Conservation (phyloP, 2,113 vertebrate species). For the Lethenteron reissneri region DNA sequence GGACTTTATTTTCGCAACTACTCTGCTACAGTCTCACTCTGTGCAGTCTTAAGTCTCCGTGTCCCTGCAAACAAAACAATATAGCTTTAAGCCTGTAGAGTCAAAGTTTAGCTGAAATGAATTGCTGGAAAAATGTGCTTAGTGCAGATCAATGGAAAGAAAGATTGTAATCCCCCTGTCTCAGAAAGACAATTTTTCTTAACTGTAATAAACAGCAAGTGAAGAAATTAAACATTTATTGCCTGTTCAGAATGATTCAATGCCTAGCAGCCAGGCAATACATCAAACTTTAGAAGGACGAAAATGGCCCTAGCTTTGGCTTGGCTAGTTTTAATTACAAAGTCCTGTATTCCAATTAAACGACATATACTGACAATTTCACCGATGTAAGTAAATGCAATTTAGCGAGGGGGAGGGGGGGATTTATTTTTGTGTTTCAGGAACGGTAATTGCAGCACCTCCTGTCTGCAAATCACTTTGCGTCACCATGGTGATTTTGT, state of each 20-base stretch:
- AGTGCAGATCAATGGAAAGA: conserved; percentile 2
- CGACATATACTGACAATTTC: too few relatives aligned
- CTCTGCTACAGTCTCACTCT: too few relatives aligned
- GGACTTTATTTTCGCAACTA: too few relatives aligned
- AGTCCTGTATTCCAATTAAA: too few relatives aligned
- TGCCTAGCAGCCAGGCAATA: not conserved
- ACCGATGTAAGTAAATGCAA: not conserved
- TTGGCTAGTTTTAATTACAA: too few relatives aligned
- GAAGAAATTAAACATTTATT: conserved; percentile 6
- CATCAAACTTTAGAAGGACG: not conserved
- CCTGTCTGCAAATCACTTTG: not conserved
- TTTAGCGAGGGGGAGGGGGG: not conserved
- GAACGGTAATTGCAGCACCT: not conserved
- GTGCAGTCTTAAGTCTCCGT: too few relatives aligned
- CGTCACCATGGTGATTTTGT: too few relatives aligned
- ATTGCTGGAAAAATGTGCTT: conserved; percentile 3
- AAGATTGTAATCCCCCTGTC: conserved; percentile 6
- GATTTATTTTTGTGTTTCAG: conserved; percentile 1
- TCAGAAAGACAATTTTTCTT: conserved; percentile 3
- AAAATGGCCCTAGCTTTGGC: too few relatives aligned
- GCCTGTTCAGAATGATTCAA: conserved; percentile 3
- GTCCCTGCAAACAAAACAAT: too few relatives aligned
- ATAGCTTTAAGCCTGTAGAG: too few relatives aligned
- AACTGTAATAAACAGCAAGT: conserved; percentile 5
- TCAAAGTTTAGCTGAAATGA: not conserved